phyloP scores from a whole-genome alignment of 2,888 invertebrate species.

The Hipparchia sbordonii region DNA sequence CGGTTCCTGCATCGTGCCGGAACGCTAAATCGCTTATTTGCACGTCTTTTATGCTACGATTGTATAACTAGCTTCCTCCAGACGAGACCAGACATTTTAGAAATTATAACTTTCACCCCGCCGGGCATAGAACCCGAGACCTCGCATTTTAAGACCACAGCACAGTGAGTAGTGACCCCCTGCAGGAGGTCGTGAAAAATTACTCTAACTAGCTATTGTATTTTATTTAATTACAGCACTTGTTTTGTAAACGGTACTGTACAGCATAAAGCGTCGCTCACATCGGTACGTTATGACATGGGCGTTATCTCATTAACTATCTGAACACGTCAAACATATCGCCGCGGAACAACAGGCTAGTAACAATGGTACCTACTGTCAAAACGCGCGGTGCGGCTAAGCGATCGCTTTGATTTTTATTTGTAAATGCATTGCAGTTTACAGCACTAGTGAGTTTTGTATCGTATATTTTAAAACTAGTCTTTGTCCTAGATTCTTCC shows the following conservation, averaged over 20 bases:
- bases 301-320: constrained; percentile 66
- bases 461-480: background rate
- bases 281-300: constrained; percentile 59
- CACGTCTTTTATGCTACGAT: too few relatives aligned
- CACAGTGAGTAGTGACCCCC: too few relatives aligned
- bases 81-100: too few relatives aligned
- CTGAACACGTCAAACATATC: constrained; percentile 48
- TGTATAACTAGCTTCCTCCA: too few relatives aligned
- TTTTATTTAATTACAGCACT: background rate
- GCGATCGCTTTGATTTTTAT: constrained; percentile 24
- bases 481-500: too few relatives aligned
- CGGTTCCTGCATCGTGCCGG: too few relatives aligned
- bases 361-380: constrained; percentile 34
- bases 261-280: constrained; percentile 51
- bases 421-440: background rate
- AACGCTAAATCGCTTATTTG: too few relatives aligned
- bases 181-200: too few relatives aligned
- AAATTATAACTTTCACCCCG: too few relatives aligned
- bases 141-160: too few relatives aligned
- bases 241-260: constrained; percentile 34
- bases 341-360: constrained; percentile 18
- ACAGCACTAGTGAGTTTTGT: background rate
- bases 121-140: too few relatives aligned
- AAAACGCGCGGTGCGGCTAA: constrained; percentile 31
- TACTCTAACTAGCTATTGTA: too few relatives aligned